Conservation (phyloP, 2,888 invertebrate species). For the Acrobasis consociella region DNA sequence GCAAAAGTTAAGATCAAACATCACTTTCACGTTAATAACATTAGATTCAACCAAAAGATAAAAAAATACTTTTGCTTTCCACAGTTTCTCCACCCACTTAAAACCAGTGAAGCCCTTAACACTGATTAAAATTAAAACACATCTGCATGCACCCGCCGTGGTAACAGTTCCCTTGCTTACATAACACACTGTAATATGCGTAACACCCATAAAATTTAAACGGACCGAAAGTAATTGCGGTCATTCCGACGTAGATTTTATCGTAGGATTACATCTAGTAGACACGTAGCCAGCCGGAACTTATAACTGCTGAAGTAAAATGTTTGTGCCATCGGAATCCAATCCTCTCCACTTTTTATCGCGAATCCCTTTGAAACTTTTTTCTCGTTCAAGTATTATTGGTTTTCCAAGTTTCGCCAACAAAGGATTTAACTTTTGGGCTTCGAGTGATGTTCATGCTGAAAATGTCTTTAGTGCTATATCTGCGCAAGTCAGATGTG, state of each 20-base stretch:
- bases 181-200: conserved; percentile 41
- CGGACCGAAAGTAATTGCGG: conserved; percentile 46
- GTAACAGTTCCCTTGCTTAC: conserved; percentile 36
- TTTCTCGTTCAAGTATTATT: conserved; percentile 6
- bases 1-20: not conserved
- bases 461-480: not conserved
- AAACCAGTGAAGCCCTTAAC: conserved; percentile 16
- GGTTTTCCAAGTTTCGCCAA: conserved; percentile 4
- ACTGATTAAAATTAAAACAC: conserved; percentile 29
- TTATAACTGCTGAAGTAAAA: conserved; percentile 33
- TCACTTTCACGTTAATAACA: conserved; percentile 13
- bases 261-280: conserved; percentile 51
- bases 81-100: conserved; percentile 4
- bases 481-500: not conserved
- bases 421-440: conserved; percentile 4
- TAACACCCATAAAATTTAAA: conserved; percentile 50
- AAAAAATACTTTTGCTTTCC: not conserved
- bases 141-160: conserved; percentile 11
- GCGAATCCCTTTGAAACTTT: conserved; percentile 7
- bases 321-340: conserved; percentile 2
- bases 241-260: conserved; percentile 50
- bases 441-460: not conserved
- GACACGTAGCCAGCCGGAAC: conserved; percentile 48
- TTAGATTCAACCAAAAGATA: not conserved
- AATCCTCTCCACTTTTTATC: conserved; percentile 6